Conservation (phyloP, 2,113 vertebrate species). For the Prochilodus magdalenae region DNA sequence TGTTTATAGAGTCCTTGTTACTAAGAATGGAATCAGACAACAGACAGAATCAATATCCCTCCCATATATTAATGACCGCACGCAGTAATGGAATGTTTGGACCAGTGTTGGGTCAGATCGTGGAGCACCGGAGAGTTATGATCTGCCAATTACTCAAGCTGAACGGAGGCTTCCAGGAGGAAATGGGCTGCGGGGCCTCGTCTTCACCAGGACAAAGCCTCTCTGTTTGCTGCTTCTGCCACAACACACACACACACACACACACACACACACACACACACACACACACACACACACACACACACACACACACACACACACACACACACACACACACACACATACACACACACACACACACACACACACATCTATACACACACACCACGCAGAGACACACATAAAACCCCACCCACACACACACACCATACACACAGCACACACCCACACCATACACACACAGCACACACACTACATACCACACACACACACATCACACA, state of each 20-base stretch:
- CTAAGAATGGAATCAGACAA: neutral
- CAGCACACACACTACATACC: too few relatives aligned
- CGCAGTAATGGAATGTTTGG: neutral
- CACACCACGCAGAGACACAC: too few relatives aligned
- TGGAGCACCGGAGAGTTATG: slow-evolving; percentile 16
- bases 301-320: too few relatives aligned
- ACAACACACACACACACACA: slow-evolving; percentile 4
- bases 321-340: too few relatives aligned
- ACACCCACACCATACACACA: too few relatives aligned
- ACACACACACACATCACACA: too few relatives aligned
- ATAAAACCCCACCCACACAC: too few relatives aligned
- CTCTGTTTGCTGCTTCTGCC: slow-evolving; percentile 40
- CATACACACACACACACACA: too few relatives aligned
- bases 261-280: too few relatives aligned
- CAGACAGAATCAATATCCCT: neutral
- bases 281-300: too few relatives aligned
- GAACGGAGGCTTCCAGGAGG: neutral
- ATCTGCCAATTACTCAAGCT: slow-evolving; percentile 7
- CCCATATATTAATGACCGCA: neutral
- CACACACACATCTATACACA: too few relatives aligned
- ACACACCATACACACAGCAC: too few relatives aligned
- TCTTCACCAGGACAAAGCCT: slow-evolving; percentile 21
- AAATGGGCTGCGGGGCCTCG: slow-evolving; percentile 12
- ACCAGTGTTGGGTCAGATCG: neutral
- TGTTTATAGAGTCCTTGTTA: neutral